A percentile compares a stretch with the other conserved stretches of the same genome.
Conservation (phyloP, 2,888 invertebrate species). For the Lepidochitona cinerea region DNA sequence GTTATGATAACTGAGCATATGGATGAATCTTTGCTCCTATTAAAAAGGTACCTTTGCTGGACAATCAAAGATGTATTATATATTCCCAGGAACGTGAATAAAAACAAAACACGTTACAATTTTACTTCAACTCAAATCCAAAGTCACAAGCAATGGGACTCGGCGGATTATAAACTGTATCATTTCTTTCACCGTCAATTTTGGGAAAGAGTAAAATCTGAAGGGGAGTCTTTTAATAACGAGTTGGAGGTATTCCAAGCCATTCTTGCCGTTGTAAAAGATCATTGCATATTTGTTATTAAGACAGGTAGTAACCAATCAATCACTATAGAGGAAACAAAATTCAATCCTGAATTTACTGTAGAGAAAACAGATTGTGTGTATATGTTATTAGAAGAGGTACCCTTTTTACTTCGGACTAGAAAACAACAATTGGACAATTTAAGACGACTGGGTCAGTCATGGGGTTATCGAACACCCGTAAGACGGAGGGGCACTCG, state of each 20-base stretch:
- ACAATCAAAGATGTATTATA: conserved; percentile 42
- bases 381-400: not conserved
- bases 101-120: not conserved
- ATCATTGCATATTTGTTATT: not conserved
- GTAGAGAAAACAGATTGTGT: not conserved
- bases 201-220: not conserved
- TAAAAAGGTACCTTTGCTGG: conserved; percentile 48
- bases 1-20: conserved; percentile 49
- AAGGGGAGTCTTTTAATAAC: not conserved
- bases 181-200: not conserved
- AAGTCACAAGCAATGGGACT: conserved; percentile 11
- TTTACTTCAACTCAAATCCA: not conserved
- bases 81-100: conserved; percentile 33
- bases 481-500: no score
- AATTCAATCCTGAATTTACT: not conserved
- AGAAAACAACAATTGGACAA: not conserved
- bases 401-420: not conserved
- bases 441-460: not conserved
- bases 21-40: conserved; percentile 46
- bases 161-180: not conserved
- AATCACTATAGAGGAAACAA: not conserved
- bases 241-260: not conserved
- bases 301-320: not conserved
- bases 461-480: no score
- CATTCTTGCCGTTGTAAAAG: not conserved